Percentiles rank a stretch among this genome's conserved stretches.
Conservation (phyloP, 2,113 vertebrate species). For the Turdus rufiventris region DNA sequence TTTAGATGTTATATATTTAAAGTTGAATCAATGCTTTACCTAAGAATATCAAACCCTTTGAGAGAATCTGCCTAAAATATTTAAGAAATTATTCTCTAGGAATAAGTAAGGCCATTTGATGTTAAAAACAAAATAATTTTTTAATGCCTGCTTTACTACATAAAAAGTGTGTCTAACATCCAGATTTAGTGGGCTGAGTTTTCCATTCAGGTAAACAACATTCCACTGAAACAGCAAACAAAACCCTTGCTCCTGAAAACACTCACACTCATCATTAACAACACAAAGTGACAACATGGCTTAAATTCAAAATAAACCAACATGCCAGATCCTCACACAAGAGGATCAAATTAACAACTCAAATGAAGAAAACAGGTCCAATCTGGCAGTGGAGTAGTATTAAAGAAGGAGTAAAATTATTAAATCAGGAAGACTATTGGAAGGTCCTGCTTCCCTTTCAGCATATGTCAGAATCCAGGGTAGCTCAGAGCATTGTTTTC, state of each 20-base stretch:
- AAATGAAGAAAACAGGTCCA: background rate
- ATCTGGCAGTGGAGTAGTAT: background rate
- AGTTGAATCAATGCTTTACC: background rate
- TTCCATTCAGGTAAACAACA: background rate
- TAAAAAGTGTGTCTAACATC: background rate
- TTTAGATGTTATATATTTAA: background rate
- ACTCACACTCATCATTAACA: background rate
- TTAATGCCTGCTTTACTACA: background rate
- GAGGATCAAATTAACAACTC: background rate
- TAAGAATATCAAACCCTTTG: background rate
- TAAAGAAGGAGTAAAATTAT: background rate
- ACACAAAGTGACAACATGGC: background rate
- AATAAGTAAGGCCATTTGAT: background rate
- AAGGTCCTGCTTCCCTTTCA: background rate
- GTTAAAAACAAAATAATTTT: background rate
- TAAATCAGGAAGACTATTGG: background rate
- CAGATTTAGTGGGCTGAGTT: background rate
- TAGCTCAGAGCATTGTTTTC: background rate
- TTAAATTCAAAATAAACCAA: background rate
- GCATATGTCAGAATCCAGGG: background rate
- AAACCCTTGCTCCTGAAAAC: background rate
- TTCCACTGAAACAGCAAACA: background rate
- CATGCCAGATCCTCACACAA: background rate
- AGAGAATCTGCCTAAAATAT: background rate
- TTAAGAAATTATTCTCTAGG: background rate